Percentiles rank a stretch among this genome's conserved stretches.
Conservation (phyloP, 2,888 invertebrate genomes). For the Eurois occulta region DNA sequence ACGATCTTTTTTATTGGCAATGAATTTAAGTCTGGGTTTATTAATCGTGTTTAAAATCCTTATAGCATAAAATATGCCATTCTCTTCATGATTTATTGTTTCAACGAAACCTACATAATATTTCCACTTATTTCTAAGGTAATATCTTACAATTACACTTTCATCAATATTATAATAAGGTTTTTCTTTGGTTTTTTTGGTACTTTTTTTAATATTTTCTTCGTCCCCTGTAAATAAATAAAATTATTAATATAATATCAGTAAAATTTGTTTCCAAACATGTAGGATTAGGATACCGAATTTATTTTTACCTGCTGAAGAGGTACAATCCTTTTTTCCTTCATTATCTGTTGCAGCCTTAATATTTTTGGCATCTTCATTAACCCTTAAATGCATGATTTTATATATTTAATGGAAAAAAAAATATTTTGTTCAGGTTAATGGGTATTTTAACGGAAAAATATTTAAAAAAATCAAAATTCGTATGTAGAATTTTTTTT, state of each 20-base stretch:
- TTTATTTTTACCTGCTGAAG: constrained; percentile 6
- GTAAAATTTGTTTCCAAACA: no score
- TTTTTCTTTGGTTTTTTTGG: background rate
- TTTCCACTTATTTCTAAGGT: constrained; percentile 6
- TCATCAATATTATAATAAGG: background rate
- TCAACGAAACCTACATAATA: constrained; percentile 12
- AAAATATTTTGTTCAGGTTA: no score
- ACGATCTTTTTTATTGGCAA: constrained; percentile 5
- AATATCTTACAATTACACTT: background rate
- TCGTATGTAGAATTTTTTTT: no score
- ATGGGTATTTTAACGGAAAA: no score
- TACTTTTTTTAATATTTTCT: background rate
- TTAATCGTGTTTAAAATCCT: constrained; percentile 1
- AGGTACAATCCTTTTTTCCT: background rate
- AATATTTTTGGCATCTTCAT: background rate
- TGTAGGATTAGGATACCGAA: no score
- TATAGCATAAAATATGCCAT: constrained; percentile 3
- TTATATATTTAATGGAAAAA: no score
- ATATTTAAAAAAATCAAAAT: no score
- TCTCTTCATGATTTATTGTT: background rate
- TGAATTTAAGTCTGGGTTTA: constrained; percentile 5
- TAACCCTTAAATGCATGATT: no score
- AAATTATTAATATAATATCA: no score
- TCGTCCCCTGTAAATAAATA: no score
- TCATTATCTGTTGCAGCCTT: background rate